A percentile compares a stretch with the other conserved stretches of the same genome.
Conservation (phyloP, 2,797 vertebrate genomes). For the Bovichtus variegatus region DNA sequence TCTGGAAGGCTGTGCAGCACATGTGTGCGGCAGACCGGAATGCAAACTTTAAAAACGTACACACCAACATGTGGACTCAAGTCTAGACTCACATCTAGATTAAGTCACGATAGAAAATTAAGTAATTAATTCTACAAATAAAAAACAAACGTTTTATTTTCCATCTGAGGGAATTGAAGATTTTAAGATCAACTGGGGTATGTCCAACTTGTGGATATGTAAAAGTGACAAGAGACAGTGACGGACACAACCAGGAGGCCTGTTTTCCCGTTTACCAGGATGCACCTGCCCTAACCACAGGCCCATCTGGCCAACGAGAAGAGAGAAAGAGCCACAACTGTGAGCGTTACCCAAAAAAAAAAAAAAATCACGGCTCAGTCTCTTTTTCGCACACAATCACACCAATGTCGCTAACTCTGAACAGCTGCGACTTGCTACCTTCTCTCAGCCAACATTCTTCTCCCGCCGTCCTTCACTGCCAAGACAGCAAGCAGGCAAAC, state of each 20-base stretch:
- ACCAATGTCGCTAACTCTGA: conserved; percentile 65
- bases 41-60: conserved; percentile 2
- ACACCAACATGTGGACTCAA: conserved; percentile 12
- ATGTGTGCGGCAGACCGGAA: conserved; percentile 64
- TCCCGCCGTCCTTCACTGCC: conserved; percentile 61
- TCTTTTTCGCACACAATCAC: conserved; percentile 56
- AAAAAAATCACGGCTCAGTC: conserved; percentile 19
- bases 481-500: conserved; percentile 66
- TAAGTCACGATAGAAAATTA: neutral
- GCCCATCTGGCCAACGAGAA: conserved; percentile 42
- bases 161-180: neutral
- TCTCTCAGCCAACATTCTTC: conserved; percentile 74
- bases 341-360: conserved; percentile 15
- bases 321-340: conserved; percentile 56
- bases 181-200: too few species aligned
- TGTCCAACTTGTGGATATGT: neutral
- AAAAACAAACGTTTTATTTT: neutral
- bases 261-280: conserved; percentile 46
- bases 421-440: conserved; percentile 70
- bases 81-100: conserved; percentile 2
- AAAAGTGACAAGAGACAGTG: conserved; percentile 2
- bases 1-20: conserved; percentile 56
- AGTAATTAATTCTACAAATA: neutral
- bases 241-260: conserved; percentile 32
- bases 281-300: conserved; percentile 67